Evolutionary conservation across 2,113 vertebrate species (phyloP).

Genomic region (Oreochromis niloticus): DNA sequence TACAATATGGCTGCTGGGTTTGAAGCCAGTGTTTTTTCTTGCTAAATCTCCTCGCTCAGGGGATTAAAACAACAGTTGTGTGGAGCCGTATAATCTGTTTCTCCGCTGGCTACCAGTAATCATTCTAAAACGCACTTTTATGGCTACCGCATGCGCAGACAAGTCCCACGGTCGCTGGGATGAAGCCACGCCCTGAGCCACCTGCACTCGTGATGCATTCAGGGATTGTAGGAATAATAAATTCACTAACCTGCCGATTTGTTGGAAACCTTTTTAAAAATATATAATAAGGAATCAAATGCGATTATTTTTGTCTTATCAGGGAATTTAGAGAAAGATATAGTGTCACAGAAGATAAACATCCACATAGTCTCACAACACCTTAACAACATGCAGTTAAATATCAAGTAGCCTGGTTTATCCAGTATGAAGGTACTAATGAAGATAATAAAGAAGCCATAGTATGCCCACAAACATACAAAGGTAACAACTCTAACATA

Average conservation of each 20-base stretch:
- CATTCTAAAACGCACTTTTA: slow-evolving; percentile 65
- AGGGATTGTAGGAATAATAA: slow-evolving; percentile 16
- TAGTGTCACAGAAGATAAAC: background rate
- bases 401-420: background rate
- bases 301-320: background rate
- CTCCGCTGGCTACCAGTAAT: slow-evolving; percentile 57
- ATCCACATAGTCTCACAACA: background rate
- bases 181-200: slow-evolving; percentile 61
- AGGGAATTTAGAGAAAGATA: background rate
- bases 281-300: background rate
- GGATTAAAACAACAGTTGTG: slow-evolving; percentile 78
- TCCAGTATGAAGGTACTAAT: background rate
- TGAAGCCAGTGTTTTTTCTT: slow-evolving; percentile 62
- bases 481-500: background rate
- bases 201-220: slow-evolving; percentile 54
- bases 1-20: slow-evolving; percentile 77
- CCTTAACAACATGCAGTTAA: background rate
- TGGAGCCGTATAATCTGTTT: slow-evolving; percentile 67
- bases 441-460: background rate
- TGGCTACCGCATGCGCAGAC: slow-evolving; percentile 61
- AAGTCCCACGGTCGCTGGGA: background rate
- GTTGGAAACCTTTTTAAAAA: background rate
- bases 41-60: slow-evolving; percentile 69
- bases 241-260: accelerated
- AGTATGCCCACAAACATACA: background rate